Base-by-base conservation (phyloP, 2,113 vertebrate genomes). In the Trochalopteron elliotii region DNA sequence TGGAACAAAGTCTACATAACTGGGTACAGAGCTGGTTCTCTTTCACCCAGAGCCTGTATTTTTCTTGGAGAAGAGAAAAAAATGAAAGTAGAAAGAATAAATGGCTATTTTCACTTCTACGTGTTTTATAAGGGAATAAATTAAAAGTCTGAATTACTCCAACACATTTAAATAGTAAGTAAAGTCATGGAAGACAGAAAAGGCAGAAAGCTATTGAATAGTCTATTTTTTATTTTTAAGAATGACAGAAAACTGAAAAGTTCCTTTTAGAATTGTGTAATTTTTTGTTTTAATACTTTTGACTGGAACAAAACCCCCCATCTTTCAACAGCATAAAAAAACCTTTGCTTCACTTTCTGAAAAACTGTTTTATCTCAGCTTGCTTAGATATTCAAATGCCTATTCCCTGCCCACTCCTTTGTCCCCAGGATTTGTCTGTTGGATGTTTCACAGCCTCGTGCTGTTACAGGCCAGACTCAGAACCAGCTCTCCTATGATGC, bases 41-140 rank as follows among this genome's bases (percentile, higher is more conserved):
- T 91, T 94, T 56, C 64, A 92, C 65, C 47, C 71, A 78, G 53
- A 83, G 70, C 45, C 68, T 71, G 12, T 96, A 87, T 96, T 96
- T 96, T 94, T 93, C 86, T 94, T 96, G 90, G 96, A 92, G 72
- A 81, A 68, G 49, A 89, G 39, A 85, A 94, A 93, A 63, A 94
- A 86, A 80, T 70, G 7, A 74, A 95, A 91, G 79, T 31, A 75
- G 61, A 91, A 94, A 80, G 78, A 80, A 77, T 70, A 92, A 94
- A 96, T 64, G 35, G 28, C 44, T 91, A 83, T 87, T 96, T 97
- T 94, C 42, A 83, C 52, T 77, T 92, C 79, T 76, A 14, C 0
- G 6, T 68, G 64, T 88, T 96, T 95, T 94, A 92, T 86, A 93
- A 93, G 74, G 84, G 68, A 94, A 91, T 83, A 95, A 89, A 96